Base-by-base conservation (phyloP, 2,113 vertebrate genomes). In the Antechinus stuartii region DNA sequence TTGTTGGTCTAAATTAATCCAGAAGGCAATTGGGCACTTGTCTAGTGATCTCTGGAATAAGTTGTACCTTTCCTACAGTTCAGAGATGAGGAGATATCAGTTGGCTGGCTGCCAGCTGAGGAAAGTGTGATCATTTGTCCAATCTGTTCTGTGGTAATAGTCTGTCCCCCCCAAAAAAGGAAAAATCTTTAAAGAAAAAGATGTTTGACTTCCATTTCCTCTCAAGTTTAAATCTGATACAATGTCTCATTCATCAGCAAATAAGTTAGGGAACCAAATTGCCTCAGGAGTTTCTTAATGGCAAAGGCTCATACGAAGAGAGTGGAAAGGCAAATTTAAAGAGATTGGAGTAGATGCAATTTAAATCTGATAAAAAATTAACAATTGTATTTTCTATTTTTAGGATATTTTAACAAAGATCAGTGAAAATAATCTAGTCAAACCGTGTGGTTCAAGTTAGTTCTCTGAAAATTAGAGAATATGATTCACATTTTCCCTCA, bases 361-460 rank as follows among this genome's bases (percentile, higher is more conserved):
- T 26, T 52, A 93, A 91, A 25, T 61, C 52, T 61, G 22, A 2
- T 16, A 90, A 56, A 11, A 91, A 30, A 23, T 27, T 49, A 92
- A 76, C 49, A 24, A 91, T 49, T 89, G 16, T 90, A 91, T 91
- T 42, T 49, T 49, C 0, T 47, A 9, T n/a, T 53, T 55, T 19
- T 84, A 97, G 76, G 55, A 61, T 35, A 91, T 57, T 30, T 54
- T 92, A 61, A 26, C 50, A 93, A 91, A 23, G 95, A 91, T 91
- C 52, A 93, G 0, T 25, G 91, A 92, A 52, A 22, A 54, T 89
- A 25, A 94, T 42, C 68, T 76, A 84, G 68, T 84, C 61, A 84
- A 68, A 84, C 68, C 19, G 7, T 23, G 6, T n/a, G 19, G 11
- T 84, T 84, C n/a, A 42, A 19, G 68, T 84, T 84, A 22, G 19